phyloP scores from a whole-genome alignment of 2,888 invertebrate species.

The Ptilodon capucinus region DNA sequence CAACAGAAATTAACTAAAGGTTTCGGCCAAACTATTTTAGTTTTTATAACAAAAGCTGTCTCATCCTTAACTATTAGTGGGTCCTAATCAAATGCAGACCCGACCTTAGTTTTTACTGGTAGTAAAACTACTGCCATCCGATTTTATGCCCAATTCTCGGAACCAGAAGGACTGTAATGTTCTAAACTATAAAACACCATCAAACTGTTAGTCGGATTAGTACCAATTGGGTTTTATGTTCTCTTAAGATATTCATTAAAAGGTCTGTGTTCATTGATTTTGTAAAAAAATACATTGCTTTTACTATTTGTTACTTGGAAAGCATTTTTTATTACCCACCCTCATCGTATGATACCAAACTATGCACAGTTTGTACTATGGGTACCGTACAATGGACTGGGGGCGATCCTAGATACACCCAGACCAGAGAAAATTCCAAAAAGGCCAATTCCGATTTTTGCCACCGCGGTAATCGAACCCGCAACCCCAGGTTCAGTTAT shows the following conservation, averaged over 20 bases:
- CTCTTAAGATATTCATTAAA: not conserved
- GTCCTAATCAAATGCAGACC: constrained; percentile 23
- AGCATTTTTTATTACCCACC: too few species aligned
- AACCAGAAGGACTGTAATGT: not conserved
- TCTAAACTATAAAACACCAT: not conserved
- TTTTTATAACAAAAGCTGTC: not conserved
- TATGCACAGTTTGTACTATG: too few species aligned
- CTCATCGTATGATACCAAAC: too few species aligned
- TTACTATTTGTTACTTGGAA: too few species aligned
- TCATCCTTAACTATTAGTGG: constrained; percentile 18
- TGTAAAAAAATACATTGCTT: too few species aligned
- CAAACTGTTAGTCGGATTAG: not conserved
- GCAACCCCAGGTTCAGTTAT: too few species aligned
- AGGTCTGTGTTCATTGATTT: too few species aligned
- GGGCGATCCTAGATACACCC: too few species aligned
- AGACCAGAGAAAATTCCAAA: too few species aligned
- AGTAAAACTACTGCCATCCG: constrained; percentile 5
- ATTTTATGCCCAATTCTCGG: constrained; percentile 4
- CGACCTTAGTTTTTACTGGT: constrained; percentile 2
- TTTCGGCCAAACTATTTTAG: not conserved
- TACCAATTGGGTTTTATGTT: not conserved
- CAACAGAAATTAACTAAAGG: not conserved
- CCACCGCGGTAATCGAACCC: too few species aligned
- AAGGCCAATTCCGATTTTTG: too few species aligned
- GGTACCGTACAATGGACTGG: too few species aligned